Conservation (phyloP, 2,797 vertebrate species). For the Spinus pinus region DNA sequence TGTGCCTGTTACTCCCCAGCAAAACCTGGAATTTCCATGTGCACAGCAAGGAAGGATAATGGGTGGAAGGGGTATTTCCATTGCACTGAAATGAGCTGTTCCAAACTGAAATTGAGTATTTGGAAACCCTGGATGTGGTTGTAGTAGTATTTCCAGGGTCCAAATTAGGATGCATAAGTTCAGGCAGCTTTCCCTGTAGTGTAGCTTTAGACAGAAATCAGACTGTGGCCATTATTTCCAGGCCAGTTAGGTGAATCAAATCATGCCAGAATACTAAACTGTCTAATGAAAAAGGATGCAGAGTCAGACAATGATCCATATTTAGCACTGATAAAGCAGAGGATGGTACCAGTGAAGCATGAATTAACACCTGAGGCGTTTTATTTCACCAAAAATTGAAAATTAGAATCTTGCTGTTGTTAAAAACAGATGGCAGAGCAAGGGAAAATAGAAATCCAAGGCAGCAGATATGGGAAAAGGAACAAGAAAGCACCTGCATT, state of each 20-base stretch:
- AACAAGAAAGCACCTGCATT: not conserved
- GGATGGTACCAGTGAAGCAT: slow-evolving; percentile 14
- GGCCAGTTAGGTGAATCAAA: slow-evolving; percentile 41
- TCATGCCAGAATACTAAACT: slow-evolving; percentile 32
- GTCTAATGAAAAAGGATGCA: slow-evolving; percentile 45
- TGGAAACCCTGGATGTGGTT: not conserved
- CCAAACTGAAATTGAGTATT: not conserved
- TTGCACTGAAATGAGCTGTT: not conserved
- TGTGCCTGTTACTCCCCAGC: not conserved
- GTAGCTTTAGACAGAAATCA: slow-evolving; percentile 5
- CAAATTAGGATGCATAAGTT: not conserved
- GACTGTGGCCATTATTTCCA: slow-evolving; percentile 42
- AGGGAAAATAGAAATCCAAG: not conserved
- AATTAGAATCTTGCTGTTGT: not conserved
- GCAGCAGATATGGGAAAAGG: not conserved
- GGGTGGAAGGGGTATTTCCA: not conserved
- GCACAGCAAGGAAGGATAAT: not conserved
- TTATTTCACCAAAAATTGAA: slow-evolving; percentile 31
- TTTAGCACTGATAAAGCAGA: slow-evolving; percentile 20
- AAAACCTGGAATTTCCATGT: not conserved
- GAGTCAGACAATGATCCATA: slow-evolving; percentile 35
- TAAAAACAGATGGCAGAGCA: not conserved
- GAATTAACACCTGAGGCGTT: slow-evolving; percentile 55
- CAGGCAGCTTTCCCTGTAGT: not conserved
- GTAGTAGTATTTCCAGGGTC: not conserved